Evolutionary conservation across 2,888 invertebrate species (phyloP).

Genomic region (Pocota personata): DNA sequence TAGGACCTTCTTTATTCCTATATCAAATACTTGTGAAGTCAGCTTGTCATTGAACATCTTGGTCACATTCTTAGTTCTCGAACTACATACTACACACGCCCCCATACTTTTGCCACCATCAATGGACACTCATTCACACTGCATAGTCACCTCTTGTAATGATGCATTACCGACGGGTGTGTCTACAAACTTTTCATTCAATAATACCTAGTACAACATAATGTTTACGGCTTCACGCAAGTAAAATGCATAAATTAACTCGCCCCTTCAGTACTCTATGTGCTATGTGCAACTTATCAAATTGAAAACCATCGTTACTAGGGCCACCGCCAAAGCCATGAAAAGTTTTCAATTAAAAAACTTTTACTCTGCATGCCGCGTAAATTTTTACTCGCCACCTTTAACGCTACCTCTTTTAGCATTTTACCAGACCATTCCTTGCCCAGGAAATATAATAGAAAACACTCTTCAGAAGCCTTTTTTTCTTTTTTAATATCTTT

Average conservation of each 20-base stretch:
- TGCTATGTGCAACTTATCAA: neutral
- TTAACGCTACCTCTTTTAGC: neutral
- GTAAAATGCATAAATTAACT: slow-evolving; percentile 37
- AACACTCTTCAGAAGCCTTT: neutral
- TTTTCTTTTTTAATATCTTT: slow-evolving; percentile 1
- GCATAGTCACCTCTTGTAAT: neutral
- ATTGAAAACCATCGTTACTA: neutral
- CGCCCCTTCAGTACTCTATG: neutral
- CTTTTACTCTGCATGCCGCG: slow-evolving; percentile 44
- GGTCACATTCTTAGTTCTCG: too few relatives aligned
- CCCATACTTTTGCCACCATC: too few relatives aligned
- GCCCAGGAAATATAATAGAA: neutral
- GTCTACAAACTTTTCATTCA: slow-evolving; percentile 19
- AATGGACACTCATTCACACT: neutral
- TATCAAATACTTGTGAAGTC: too few relatives aligned
- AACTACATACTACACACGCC: too few relatives aligned
- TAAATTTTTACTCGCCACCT: slow-evolving; percentile 40
- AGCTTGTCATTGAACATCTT: too few relatives aligned
- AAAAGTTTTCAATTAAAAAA: slow-evolving; percentile 72
- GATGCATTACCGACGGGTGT: neutral
- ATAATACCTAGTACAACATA: slow-evolving; percentile 32
- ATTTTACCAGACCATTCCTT: slow-evolving; percentile 4
- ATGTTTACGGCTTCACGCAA: slow-evolving; percentile 7
- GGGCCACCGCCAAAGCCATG: slow-evolving; percentile 41
- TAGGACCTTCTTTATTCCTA: too few relatives aligned